These are phyloP conservation scores for Caenorhabditis tropicalis DNA, from an alignment of 1,140 invertebrate genomes.

Conservation along the genomic window DNA sequence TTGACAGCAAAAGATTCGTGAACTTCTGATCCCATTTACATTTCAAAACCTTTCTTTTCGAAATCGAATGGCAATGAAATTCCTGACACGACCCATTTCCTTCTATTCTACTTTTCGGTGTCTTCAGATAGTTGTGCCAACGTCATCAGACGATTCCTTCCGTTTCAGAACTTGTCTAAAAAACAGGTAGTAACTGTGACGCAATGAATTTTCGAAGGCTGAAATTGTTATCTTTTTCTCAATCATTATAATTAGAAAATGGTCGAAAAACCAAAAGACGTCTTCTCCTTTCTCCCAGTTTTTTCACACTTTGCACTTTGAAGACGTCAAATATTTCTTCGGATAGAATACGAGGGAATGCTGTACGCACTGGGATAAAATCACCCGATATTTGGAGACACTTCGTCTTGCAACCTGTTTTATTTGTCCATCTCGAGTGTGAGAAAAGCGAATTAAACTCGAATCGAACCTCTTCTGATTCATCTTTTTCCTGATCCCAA, in stretches of 20 bases:
- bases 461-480: not conserved
- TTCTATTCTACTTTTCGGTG: not conserved
- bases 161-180: not conserved
- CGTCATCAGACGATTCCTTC: not conserved
- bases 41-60: not conserved
- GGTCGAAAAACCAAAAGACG: not conserved
- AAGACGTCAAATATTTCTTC: not conserved
- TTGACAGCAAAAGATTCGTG: not conserved
- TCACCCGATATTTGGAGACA: constrained; percentile 13
- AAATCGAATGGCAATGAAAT: not conserved
- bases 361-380: constrained; percentile 12
- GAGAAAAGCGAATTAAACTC: not conserved
- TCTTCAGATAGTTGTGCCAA: not conserved
- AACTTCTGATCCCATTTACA: not conserved
- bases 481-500: not conserved
- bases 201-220: not conserved
- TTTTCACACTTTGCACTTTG: constrained; percentile 25
- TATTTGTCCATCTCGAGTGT: constrained; percentile 1
- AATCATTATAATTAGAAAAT: not conserved
- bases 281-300: not conserved
- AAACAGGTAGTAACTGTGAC: not conserved
- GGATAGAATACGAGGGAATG: not conserved
- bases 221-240: not conserved
- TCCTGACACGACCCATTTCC: constrained; percentile 23
- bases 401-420: not conserved